Evolutionary conservation across 2,888 invertebrate genomes (phyloP).

Genomic region (Spisula subtruncata): DNA sequence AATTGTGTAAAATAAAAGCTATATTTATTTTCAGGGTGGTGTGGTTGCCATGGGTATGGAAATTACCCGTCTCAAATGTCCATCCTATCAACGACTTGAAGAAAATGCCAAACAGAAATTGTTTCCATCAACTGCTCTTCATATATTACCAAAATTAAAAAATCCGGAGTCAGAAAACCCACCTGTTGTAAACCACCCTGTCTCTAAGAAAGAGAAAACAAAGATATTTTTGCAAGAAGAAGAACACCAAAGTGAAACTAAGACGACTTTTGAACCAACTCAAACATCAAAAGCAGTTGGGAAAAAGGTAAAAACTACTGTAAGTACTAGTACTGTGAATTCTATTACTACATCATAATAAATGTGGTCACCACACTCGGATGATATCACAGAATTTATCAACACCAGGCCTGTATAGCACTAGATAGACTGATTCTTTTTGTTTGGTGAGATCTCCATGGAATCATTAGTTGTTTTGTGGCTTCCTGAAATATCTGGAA

Average conservation of each 20-base stretch:
- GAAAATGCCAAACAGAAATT: not conserved
- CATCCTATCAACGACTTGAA: conserved; percentile 34
- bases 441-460: too few relatives aligned
- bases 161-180: not conserved
- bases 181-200: not conserved
- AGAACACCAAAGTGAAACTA: not conserved
- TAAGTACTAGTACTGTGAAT: too few relatives aligned
- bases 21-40: conserved; percentile 67
- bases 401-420: too few relatives aligned
- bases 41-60: conserved; percentile 72
- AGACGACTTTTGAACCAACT: not conserved
- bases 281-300: not conserved
- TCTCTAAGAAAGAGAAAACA: not conserved
- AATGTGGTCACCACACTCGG: too few relatives aligned
- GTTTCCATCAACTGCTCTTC: not conserved
- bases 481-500: too few relatives aligned
- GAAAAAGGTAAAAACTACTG: not conserved
- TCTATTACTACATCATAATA: too few relatives aligned
- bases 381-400: too few relatives aligned
- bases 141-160: not conserved
- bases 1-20: too few relatives aligned
- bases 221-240: not conserved
- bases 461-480: too few relatives aligned
- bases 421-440: too few relatives aligned
- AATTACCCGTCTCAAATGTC: conserved; percentile 46